These are phyloP conservation scores for Mustela lutreola DNA, from an alignment of 2,113 vertebrate species.

Conservation along the genomic window DNA sequence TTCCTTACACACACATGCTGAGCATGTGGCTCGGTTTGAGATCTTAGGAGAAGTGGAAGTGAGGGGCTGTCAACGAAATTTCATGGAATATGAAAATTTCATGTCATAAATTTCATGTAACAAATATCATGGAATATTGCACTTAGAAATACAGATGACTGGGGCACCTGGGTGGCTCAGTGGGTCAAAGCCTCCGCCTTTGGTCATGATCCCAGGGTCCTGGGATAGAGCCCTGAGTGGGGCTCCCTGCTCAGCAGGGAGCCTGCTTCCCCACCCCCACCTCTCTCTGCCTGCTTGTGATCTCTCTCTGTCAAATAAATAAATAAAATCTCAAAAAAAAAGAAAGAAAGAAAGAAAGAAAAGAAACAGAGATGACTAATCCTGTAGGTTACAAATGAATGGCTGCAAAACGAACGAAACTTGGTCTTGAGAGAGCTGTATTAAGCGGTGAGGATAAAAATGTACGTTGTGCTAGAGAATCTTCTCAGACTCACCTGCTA, in stretches of 20 bases:
- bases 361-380: not conserved
- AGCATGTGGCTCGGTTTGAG: not conserved
- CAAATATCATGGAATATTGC: not conserved
- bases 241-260: too few relatives aligned
- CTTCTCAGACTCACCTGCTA: not conserved
- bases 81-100: not conserved
- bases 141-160: not conserved
- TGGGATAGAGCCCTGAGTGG: too few relatives aligned
- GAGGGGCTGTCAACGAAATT: not conserved
- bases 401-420: not conserved
- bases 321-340: too few relatives aligned
- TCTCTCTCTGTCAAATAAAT: too few relatives aligned
- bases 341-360: too few relatives aligned
- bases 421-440: not conserved
- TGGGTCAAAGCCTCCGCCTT: too few relatives aligned
- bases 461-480: not conserved
- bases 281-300: too few relatives aligned
- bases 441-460: conserved; percentile 12
- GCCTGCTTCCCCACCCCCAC: too few relatives aligned
- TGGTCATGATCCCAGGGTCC: too few relatives aligned
- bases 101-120: not conserved
- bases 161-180: too few relatives aligned
- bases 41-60: not conserved
- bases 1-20: not conserved
- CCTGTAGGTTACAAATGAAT: not conserved